Base-by-base conservation (phyloP, 2,113 vertebrate species). In the Trichechus manatus region DNA sequence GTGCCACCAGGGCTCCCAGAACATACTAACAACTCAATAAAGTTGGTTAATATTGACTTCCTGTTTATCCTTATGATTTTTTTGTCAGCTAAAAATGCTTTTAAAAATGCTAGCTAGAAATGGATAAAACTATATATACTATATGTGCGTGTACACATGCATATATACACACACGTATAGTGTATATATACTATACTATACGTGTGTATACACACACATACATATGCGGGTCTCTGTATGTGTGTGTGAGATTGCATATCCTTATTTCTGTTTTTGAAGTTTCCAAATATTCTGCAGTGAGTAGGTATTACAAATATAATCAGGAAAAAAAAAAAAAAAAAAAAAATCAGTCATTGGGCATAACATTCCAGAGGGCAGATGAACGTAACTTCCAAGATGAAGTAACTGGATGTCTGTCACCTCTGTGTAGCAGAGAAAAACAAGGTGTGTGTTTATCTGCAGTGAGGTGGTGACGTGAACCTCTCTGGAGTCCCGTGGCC, bases 251-350 rank as follows among this genome's bases (percentile, higher is more conserved):
- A 68, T 31, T 44, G 6, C 8, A 33, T 82, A 29, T 81, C 36
- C 74, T 93, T 74, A 44, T 47, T 94, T 96, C 53, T 96, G 56
- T 75, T 96, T 96, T 77, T 72, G 87, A 96, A 80, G 56, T 80
- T 93, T 89, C 47, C 47, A 89, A 72, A 31, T 80, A 75, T 87
- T 96, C 78, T 89, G 56, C 23, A 90, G 63, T 31, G 77, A 80
- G 79, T 66, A 87, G 74, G 27, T 79, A 75, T 63, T 63, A 92
- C 9, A 77, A 63, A 83, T 86, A 70, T 59, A 56, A 89, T 70
- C 25, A 11, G 81, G 66, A 7, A 33, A 75, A 10, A 0, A 0
- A 47, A 23, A 20, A 44, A n/a, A 66, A 80, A 44, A 42, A 83
- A 31, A 72, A 87, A 87, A 97, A 50, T 64, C 9, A 1, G 63